Evolutionary conservation across 1,140 invertebrate genomes (phyloP).

Genomic region (Hycleus cichorii): DNA sequence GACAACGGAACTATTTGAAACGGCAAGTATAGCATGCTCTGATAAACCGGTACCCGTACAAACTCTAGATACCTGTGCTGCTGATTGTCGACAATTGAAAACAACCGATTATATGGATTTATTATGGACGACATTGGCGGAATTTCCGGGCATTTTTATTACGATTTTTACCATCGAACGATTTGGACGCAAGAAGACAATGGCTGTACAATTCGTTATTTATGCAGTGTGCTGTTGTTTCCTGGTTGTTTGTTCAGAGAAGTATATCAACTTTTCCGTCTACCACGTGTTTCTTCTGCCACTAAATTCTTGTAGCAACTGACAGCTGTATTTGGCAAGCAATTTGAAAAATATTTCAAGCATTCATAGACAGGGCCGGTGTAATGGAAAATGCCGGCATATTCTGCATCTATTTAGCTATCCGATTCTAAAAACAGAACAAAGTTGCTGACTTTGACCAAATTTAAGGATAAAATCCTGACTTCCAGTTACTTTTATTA

Average conservation of each 20-base stretch:
- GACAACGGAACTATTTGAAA: slow-evolving; percentile 89
- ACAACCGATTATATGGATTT: slow-evolving; percentile 88
- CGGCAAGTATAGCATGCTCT: slow-evolving; percentile 45
- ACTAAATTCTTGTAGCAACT: too few relatives aligned
- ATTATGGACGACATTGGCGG: slow-evolving; percentile 89
- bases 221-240: slow-evolving; percentile 77
- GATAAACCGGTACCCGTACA: slow-evolving; percentile 32
- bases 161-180: slow-evolving; percentile 88
- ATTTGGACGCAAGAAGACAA: slow-evolving; percentile 86
- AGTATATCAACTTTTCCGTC: slow-evolving; percentile 49
- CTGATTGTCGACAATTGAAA: slow-evolving; percentile 67
- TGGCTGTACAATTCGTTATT: slow-evolving; percentile 86
- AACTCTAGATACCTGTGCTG: slow-evolving; percentile 51
- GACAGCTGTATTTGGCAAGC: too few relatives aligned
- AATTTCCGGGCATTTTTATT: slow-evolving; percentile 91
- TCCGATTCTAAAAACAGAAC: too few relatives aligned
- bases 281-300: too few relatives aligned
- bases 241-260: slow-evolving; percentile 66
- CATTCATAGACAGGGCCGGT: too few relatives aligned
- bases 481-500: too few relatives aligned
- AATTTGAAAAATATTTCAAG: too few relatives aligned
- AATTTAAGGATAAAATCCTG: too few relatives aligned
- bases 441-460: too few relatives aligned
- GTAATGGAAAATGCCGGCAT: too few relatives aligned
- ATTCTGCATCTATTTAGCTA: too few relatives aligned